These are phyloP conservation scores for Trematocara marginatum DNA, from an alignment of 2,113 vertebrate species.

Conservation along the genomic window DNA sequence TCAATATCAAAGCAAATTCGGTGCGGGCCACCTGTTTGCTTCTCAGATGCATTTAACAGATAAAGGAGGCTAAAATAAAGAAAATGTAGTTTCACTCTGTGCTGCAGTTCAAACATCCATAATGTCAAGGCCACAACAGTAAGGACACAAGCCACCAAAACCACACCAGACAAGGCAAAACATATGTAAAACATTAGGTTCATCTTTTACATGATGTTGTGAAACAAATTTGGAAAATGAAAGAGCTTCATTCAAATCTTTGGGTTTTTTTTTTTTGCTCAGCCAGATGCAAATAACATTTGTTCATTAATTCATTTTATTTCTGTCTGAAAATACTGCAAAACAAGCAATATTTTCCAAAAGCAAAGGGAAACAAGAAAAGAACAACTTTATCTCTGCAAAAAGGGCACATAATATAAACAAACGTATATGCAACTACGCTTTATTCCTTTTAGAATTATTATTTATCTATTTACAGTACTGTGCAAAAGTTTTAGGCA, in stretches of 20 bases:
- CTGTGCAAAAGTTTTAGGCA: neutral
- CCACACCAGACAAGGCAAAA: neutral
- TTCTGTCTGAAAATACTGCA: neutral
- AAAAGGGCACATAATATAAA: neutral
- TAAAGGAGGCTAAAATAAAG: neutral
- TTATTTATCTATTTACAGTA: neutral
- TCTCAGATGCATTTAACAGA: neutral
- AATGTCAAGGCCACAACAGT: neutral
- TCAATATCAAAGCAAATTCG: neutral
- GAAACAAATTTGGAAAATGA: neutral
- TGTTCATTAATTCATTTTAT: neutral
- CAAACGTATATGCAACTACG: neutral
- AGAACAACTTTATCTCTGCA: neutral
- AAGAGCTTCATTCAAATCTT: neutral
- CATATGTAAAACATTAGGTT: neutral
- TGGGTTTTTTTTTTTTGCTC: rapidly evolving
- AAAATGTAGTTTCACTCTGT: neutral
- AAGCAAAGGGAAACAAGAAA: neutral
- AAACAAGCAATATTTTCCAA: neutral
- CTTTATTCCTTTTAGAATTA: neutral
- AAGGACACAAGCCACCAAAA: neutral
- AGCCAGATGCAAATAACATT: neutral
- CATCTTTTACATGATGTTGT: neutral
- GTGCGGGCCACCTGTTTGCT: neutral
- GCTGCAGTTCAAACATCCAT: neutral